phyloP scores from a whole-genome alignment of 2,888 invertebrate species.

The Dicroscelio sp. region DNA sequence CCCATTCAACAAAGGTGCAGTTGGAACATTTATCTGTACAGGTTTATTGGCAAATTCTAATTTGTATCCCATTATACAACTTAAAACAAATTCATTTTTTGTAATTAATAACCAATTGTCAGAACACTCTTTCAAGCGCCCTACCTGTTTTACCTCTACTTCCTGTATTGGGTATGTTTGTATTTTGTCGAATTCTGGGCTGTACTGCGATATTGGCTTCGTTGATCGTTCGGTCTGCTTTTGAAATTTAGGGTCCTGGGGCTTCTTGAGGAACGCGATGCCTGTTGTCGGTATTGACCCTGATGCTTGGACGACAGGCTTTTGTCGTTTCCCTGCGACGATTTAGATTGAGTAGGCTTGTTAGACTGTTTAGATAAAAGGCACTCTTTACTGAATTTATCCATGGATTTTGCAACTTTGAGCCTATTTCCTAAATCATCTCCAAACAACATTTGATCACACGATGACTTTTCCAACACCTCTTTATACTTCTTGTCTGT shows the following conservation, averaged over 20 bases:
- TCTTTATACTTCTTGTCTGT: conserved; percentile 43
- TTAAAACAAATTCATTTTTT: conserved; percentile 9
- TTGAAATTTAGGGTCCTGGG: conserved; percentile 6
- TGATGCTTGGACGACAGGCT: conserved; percentile 43
- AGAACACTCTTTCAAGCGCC: background rate
- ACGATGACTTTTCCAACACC: conserved; percentile 43
- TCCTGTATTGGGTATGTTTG: background rate
- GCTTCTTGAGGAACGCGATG: background rate
- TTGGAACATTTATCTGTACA: background rate
- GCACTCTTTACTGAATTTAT: conserved; percentile 33
- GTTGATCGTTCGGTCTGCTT: background rate
- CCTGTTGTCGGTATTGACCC: conserved; percentile 26
- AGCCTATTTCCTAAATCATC: conserved; percentile 39
- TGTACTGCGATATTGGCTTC: background rate
- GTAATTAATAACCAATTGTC: conserved; percentile 13
- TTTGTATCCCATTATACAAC: conserved; percentile 6
- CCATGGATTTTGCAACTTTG: conserved; percentile 45
- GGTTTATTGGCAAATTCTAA: background rate
- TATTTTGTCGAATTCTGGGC: background rate
- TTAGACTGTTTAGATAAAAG: background rate
- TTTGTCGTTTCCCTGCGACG: conserved; percentile 42
- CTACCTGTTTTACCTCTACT: conserved; percentile 28
- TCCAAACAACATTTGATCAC: conserved; percentile 55
- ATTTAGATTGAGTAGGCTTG: background rate
- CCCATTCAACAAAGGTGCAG: background rate